Base-by-base conservation (phyloP, 2,888 invertebrate species). In the Drosophila borborema region DNA sequence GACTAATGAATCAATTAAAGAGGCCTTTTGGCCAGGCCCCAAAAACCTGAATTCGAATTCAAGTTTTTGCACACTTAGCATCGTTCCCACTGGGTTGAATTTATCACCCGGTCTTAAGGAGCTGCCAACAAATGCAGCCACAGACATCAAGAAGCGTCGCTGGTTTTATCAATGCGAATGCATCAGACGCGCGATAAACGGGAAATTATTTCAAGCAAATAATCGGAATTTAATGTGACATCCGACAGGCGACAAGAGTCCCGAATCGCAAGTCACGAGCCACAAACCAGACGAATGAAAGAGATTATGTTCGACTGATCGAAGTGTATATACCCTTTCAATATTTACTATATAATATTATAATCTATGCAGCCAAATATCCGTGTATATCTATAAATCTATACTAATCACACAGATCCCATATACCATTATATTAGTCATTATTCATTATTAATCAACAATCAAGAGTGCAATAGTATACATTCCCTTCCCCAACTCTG, bases 161-260 rank as follows among this genome's bases (percentile, higher is more conserved):
- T 38, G 48, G 28, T 14, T 51, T 73, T 75, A 76, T 80, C 82
- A 63, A 64, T 68, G 73, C 64, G 79, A 66, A 75, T 61, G 72
- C 68, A 82, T 78, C 78, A 63, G 51, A 28, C 54, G 43, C 40
- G 67, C 72, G 84, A 86, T 89, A 84, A 84, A 72, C 79, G 77
- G 70, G 74, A 84, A 83, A 87, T 84, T 84, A 87, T 89, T 89
- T 89, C 87, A 87, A 79, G 80, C 89, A 86, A 89, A 86, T 90
- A 90, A 89, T 84, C 81, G 75, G 86, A 86, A 79, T 86, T 87
- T 90, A 89, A 89, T 84, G 81, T 87, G 89, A 89, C 87, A 81
- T 81, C 77, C 89, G 82, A 86, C 89, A 80, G 72, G 72, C 80
- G 80, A 81, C 81, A 77, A 77, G 41, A 77, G 64, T 48, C 49